Percentiles rank a stretch among this genome's conserved stretches.
Evolutionary conservation across 2,888 invertebrate species (phyloP).

Genomic region (Automeris io): DNA sequence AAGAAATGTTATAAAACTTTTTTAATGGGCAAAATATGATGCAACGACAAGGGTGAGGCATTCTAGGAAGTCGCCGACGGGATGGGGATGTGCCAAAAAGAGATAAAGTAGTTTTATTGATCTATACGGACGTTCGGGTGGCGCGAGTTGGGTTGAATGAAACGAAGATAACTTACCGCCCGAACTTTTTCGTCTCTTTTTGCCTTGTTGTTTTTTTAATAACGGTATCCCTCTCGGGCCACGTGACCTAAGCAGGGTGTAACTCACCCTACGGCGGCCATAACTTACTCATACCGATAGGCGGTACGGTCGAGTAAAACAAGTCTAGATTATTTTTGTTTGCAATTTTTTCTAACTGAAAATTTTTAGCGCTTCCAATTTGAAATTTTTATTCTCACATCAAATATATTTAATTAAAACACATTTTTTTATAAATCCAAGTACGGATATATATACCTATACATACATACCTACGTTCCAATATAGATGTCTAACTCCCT

Average conservation of each 20-base stretch:
- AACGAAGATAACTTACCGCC: slow-evolving; percentile 78
- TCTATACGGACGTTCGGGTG: slow-evolving; percentile 76
- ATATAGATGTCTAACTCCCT: too few relatives aligned
- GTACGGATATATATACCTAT: too few relatives aligned
- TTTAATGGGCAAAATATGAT: slow-evolving; percentile 54
- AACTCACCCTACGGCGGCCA: slow-evolving; percentile 76
- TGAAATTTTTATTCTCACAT: too few relatives aligned
- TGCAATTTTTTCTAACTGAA: too few relatives aligned
- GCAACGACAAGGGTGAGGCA: slow-evolving; percentile 46
- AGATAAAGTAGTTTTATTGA: slow-evolving; percentile 79
- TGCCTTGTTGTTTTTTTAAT: slow-evolving; percentile 35
- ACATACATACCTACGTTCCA: too few relatives aligned
- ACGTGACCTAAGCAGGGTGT: slow-evolving; percentile 78
- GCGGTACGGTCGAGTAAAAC: slow-evolving; percentile 72
- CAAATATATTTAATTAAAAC: too few relatives aligned
- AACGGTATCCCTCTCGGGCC: slow-evolving; percentile 56
- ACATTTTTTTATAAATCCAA: too few relatives aligned
- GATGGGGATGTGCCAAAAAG: slow-evolving; percentile 78
- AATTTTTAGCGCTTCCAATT: too few relatives aligned
- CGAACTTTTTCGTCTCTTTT: slow-evolving; percentile 56
- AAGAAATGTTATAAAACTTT: slow-evolving; percentile 9
- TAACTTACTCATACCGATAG: slow-evolving; percentile 77
- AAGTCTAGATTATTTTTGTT: slow-evolving; percentile 32
- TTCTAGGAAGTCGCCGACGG: slow-evolving; percentile 70
- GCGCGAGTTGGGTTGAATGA: slow-evolving; percentile 76